Percentiles rank a stretch among this genome's conserved stretches.
phyloP scores from a whole-genome alignment of 2,113 vertebrate genomes.

The Crotalus viridis region DNA sequence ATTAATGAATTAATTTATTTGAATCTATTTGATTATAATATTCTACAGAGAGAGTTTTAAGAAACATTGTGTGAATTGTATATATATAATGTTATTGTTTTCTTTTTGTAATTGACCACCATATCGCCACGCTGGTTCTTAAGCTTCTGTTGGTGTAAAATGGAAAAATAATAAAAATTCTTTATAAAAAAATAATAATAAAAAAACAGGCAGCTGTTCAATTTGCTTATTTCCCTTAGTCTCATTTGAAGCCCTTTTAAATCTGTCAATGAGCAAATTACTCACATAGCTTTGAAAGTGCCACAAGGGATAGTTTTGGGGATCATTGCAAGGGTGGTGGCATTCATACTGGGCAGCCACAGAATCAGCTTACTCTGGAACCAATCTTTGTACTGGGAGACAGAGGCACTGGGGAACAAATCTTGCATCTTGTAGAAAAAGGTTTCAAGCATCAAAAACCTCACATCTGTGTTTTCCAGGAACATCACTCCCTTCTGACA shows the following conservation, averaged over 20 bases:
- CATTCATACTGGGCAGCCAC: constrained; percentile 45
- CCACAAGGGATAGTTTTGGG: constrained; percentile 36
- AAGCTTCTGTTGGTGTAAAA: too few relatives aligned
- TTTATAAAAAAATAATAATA: too few relatives aligned
- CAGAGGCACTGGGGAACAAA: not conserved
- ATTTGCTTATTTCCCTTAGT: not conserved
- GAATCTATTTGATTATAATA: too few relatives aligned
- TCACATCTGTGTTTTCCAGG: not conserved
- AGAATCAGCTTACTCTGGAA: constrained; percentile 28
- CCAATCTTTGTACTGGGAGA: constrained; percentile 37
- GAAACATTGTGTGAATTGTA: too few relatives aligned
- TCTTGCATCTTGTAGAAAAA: not conserved
- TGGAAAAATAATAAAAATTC: too few relatives aligned
- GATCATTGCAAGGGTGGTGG: constrained; percentile 25
- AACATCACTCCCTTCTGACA: not conserved
- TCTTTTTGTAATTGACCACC: too few relatives aligned
- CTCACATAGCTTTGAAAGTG: constrained; percentile 47
- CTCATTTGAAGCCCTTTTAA: not conserved
- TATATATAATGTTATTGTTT: too few relatives aligned
- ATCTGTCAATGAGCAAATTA: not conserved
- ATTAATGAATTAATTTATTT: too few relatives aligned
- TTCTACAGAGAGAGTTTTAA: too few relatives aligned
- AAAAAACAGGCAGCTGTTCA: not conserved
- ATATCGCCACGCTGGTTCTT: too few relatives aligned
- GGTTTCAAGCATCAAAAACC: not conserved